Evolutionary conservation across 1,140 invertebrate genomes (phyloP).

Genomic region (Drosophila repletoides): DNA sequence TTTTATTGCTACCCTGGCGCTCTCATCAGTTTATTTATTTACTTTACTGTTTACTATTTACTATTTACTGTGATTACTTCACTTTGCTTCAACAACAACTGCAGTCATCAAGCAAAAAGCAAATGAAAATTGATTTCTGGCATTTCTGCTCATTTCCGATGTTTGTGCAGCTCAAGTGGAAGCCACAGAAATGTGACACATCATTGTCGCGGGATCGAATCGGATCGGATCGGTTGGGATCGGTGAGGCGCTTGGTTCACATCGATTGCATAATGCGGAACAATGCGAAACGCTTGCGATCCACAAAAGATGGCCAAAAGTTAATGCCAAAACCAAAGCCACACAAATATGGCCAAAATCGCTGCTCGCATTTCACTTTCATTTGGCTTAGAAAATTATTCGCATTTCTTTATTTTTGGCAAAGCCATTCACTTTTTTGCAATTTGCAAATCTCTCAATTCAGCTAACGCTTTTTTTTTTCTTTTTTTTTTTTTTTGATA

Average conservation of each 20-base stretch:
- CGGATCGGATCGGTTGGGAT: too few relatives aligned
- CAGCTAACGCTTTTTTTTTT: conserved; percentile 10
- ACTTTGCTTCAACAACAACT: too few relatives aligned
- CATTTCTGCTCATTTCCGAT: conserved; percentile 67
- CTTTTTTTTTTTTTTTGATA: conserved; percentile 2
- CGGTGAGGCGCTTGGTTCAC: too few relatives aligned
- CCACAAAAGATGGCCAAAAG: conserved; percentile 17
- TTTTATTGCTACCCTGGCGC: background rate
- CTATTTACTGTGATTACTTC: conserved; percentile 73
- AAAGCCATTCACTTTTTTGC: conserved; percentile 66
- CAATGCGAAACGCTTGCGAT: conserved; percentile 37
- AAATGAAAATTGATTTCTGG: conserved; percentile 63
- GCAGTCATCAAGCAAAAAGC: too few relatives aligned
- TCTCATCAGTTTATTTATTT: conserved; percentile 69
- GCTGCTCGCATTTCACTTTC: conserved; percentile 52
- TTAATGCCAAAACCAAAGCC: conserved; percentile 29
- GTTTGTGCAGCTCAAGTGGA: background rate
- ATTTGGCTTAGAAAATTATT: conserved; percentile 56
- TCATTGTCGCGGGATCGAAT: conserved; percentile 42
- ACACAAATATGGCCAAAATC: conserved; percentile 32
- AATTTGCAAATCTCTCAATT: conserved; percentile 22
- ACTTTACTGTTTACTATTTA: conserved; percentile 47
- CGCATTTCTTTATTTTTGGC: conserved; percentile 23
- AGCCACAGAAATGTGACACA: conserved; percentile 45
- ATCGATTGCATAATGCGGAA: conserved; percentile 51